Percentiles rank a stretch among this genome's conserved stretches.
These are phyloP conservation scores for Leucoraja ocellata DNA, from an alignment of 2,797 vertebrate species.

Conservation along the genomic window DNA sequence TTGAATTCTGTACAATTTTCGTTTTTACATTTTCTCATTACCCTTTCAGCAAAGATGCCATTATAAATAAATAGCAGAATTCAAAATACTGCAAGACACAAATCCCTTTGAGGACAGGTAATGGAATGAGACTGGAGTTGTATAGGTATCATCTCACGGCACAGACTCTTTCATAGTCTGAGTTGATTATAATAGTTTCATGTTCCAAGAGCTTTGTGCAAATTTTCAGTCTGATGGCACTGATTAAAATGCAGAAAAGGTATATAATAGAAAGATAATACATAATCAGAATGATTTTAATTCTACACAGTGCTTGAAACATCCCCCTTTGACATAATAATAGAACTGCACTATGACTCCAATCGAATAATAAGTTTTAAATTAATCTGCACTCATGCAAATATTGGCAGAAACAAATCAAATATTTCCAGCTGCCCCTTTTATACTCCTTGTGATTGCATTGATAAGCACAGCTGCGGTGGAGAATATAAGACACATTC, in stretches of 20 bases:
- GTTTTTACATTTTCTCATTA: too few species aligned
- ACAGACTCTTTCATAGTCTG: neutral
- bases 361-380: neutral
- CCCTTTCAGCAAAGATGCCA: neutral
- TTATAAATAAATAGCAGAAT: neutral
- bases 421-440: neutral
- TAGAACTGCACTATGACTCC: neutral
- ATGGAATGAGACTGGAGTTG: too few species aligned
- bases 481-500: neutral
- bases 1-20: neutral
- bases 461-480: neutral
- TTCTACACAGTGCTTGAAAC: neutral
- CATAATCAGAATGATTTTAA: constrained; percentile 1
- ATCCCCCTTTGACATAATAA: neutral
- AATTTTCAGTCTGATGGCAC: neutral
- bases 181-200: neutral
- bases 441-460: neutral
- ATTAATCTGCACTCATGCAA: neutral
- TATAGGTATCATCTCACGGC: neutral
- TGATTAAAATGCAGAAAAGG: constrained; percentile 21
- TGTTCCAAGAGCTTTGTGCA: neutral
- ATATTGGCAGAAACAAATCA: neutral
- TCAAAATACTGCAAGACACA: neutral
- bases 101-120: neutral
- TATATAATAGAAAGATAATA: neutral